These are phyloP conservation scores for Morphnarchus princeps DNA, from an alignment of 2,113 vertebrate species.

Conservation along the genomic window DNA sequence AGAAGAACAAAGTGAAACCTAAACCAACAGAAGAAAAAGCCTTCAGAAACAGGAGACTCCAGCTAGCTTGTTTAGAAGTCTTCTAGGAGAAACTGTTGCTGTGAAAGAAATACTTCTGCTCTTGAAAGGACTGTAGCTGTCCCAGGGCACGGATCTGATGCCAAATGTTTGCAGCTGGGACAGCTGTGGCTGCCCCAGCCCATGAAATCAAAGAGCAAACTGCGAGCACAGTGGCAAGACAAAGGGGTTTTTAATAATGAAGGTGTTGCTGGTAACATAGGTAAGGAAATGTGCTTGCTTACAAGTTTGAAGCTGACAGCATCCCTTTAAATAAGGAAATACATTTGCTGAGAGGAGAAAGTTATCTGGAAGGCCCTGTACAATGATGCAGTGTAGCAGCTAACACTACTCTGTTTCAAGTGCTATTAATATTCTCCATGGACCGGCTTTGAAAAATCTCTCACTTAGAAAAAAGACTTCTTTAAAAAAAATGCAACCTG, in stretches of 20 bases:
- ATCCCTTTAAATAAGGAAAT: conserved; percentile 61
- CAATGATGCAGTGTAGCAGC: neutral
- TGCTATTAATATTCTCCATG: conserved; percentile 58
- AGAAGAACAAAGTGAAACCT: neutral
- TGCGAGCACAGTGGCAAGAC: neutral
- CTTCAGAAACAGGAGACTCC: neutral
- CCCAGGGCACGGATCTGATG: neutral
- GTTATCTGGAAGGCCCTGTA: conserved; percentile 35
- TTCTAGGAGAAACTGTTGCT: neutral
- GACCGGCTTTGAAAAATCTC: conserved; percentile 63
- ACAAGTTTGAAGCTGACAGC: conserved; percentile 55
- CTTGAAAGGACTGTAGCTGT: neutral
- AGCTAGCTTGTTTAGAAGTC: neutral
- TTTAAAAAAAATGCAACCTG: conserved; percentile 63
- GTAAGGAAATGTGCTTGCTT: conserved; percentile 64
- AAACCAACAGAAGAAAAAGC: neutral
- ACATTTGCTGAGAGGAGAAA: conserved; percentile 35
- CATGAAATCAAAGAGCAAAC: neutral
- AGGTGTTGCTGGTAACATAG: conserved; percentile 64
- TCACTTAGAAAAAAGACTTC: conserved; percentile 64
- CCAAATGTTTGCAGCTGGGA: neutral
- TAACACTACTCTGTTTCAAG: conserved; percentile 59
- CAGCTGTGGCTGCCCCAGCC: neutral
- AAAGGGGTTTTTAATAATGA: conserved; percentile 63
- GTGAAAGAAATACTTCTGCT: neutral